These are phyloP conservation scores for Cheilosia urbana DNA, from an alignment of 2,888 invertebrate genomes.

Conservation along the genomic window DNA sequence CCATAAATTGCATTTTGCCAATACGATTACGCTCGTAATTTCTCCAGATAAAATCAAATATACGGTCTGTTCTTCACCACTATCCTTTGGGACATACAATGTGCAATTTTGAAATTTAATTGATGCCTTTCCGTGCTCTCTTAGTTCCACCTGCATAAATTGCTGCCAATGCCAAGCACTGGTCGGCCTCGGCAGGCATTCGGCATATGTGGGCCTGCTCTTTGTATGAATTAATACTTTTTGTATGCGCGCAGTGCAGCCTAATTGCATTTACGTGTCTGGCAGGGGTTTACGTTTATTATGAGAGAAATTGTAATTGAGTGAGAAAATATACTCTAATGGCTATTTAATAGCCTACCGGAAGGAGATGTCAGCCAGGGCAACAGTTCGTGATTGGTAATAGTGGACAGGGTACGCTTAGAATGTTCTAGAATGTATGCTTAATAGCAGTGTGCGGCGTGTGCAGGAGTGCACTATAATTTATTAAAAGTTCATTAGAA, in stretches of 20 bases:
- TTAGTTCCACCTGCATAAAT: background rate
- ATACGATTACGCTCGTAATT: too few species aligned
- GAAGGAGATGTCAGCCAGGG: conserved; percentile 23
- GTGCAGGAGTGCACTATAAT: background rate
- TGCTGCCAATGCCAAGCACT: too few species aligned
- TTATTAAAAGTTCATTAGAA: background rate
- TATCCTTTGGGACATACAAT: conserved; percentile 11
- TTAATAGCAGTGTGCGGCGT: background rate
- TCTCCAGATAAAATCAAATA: conserved; percentile 2
- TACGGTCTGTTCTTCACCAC: background rate
- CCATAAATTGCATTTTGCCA: background rate
- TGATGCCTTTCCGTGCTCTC: conserved; percentile 7
- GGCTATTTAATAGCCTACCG: conserved; percentile 32
- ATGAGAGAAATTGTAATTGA: conserved; percentile 43
- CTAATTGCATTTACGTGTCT: conserved; percentile 59
- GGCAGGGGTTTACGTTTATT: conserved; percentile 13
- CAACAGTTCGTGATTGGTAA: conserved; percentile 19
- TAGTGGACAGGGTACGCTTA: background rate
- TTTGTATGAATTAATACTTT: background rate
- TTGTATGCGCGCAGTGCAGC: background rate
- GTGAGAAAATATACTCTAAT: conserved; percentile 52
- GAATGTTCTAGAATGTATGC: background rate
- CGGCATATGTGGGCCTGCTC: background rate
- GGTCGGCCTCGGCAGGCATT: background rate
- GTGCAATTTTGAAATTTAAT: conserved; percentile 24